Evolutionary conservation across 1,140 invertebrate species (phyloP), one percentile per base, ranked within the genome.

Genomic region (Drosophila serrata): DNA sequence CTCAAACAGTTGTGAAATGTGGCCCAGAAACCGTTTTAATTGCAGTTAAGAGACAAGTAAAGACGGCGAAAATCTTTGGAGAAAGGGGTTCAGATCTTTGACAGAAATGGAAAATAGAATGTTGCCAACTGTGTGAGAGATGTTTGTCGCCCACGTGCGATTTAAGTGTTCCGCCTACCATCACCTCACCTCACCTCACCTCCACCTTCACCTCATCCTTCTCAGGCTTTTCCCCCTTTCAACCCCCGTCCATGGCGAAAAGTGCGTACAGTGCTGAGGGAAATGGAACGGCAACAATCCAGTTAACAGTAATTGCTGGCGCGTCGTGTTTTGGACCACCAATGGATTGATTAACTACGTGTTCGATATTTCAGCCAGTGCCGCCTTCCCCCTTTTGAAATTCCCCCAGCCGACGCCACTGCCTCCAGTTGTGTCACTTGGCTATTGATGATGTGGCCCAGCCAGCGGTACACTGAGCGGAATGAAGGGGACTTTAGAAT

Each of bases 321-420:
- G 81, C 78, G 82, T 86, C 82, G 81, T 82, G 75, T 75, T 79
- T 75, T 29, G 79, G 82, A 86, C 82, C 82, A 86, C 82, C 82
- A 86, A 87, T 86, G 82, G 82, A 86, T 86, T 86, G 82, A 86
- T 86, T 87, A 86, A 86, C 82, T 87, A 86, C 82, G 82, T 86
- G 82, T 86, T 86, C 82, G 75, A 86, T 87, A 82, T 82, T 87
- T 72, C 78, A 51, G 55, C 67, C 40, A 13, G 22, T 29, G 19
- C 39, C 24, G 9, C 9, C 57, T 24, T 17, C 2, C 15, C 8
- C 40, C 31, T 13, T 17, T 22, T 15, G 49, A 22, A 49, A 22
- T 22, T 13, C 37, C 17, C 12, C 13, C 15, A 0, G 31, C 33
- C 33, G 12, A 31, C 33, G 24, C 37, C 65, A 29, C 40, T 55